These are phyloP conservation scores for Lepidothrix coronata DNA, from an alignment of 2,113 vertebrate species.

Conservation along the genomic window DNA sequence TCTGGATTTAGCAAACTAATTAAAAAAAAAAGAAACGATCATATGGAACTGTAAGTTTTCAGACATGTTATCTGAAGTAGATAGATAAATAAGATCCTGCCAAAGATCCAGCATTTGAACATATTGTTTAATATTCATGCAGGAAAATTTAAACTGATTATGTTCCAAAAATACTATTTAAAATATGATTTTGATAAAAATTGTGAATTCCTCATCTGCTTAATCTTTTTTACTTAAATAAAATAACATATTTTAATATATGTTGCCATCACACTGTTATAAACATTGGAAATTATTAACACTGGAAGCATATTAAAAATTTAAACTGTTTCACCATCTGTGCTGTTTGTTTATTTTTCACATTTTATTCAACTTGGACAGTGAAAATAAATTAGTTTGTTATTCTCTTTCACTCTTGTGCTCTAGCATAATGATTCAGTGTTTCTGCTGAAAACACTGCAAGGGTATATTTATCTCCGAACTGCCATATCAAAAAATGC, in stretches of 20 bases:
- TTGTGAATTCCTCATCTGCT: neutral
- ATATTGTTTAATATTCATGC: neutral
- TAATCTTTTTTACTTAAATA: neutral
- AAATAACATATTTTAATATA: slow-evolving; percentile 10
- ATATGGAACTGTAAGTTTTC: neutral
- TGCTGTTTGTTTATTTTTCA: slow-evolving; percentile 63
- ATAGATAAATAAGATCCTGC: neutral
- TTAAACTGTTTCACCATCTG: slow-evolving; percentile 59
- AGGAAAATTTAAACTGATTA: neutral
- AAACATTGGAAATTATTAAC: slow-evolving; percentile 31
- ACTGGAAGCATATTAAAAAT: slow-evolving; percentile 33
- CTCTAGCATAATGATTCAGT: neutral
- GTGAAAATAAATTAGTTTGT: neutral
- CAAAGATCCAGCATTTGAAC: neutral
- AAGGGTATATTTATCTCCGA: neutral
- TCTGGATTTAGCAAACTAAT: neutral
- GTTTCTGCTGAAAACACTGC: neutral
- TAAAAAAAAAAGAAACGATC: neutral
- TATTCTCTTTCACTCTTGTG: neutral
- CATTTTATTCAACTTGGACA: slow-evolving; percentile 38
- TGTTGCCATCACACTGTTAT: neutral
- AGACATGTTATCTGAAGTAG: neutral
- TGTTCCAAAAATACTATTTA: neutral
- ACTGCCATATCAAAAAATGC: neutral
- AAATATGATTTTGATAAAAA: neutral